These are phyloP conservation scores for Polia nebulosa DNA, from an alignment of 2,888 invertebrate genomes.

Conservation along the genomic window DNA sequence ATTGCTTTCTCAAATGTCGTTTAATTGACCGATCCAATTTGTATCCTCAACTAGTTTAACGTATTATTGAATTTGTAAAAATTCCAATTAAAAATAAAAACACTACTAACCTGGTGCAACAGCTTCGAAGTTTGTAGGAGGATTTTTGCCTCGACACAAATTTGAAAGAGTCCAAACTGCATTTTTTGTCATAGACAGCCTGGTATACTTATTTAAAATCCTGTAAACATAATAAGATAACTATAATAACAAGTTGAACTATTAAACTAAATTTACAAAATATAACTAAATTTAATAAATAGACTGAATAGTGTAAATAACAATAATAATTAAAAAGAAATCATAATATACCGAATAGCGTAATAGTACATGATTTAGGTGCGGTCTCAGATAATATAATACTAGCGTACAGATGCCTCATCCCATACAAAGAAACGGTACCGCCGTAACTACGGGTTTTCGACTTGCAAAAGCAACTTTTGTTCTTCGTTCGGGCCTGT, in stretches of 20 bases:
- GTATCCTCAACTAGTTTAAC: background rate
- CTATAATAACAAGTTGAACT: background rate
- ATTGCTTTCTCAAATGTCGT: background rate
- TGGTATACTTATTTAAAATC: constrained; percentile 95
- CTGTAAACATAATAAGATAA: constrained; percentile 85
- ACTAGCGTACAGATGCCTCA: no score
- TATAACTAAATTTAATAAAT: no score
- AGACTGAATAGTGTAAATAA: no score
- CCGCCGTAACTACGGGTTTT: no score
- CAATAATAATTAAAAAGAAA: no score
- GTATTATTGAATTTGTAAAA: background rate
- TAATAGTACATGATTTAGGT: background rate
- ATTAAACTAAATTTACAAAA: background rate
- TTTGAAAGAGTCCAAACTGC: constrained; percentile 99
- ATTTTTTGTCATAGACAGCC: constrained; percentile 97
- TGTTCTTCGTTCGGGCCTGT: no score
- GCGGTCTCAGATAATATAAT: no score
- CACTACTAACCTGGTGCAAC: constrained; percentile 91
- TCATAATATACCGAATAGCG: background rate
- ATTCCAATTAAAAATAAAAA: no score
- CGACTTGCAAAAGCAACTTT: no score
- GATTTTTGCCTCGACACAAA: constrained; percentile 99
- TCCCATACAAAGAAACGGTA: no score
- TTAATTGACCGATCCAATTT: background rate
- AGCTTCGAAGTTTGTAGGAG: constrained; percentile 97